Conservation (phyloP, 2,888 invertebrate genomes). For the Euplagia quadripunctaria region DNA sequence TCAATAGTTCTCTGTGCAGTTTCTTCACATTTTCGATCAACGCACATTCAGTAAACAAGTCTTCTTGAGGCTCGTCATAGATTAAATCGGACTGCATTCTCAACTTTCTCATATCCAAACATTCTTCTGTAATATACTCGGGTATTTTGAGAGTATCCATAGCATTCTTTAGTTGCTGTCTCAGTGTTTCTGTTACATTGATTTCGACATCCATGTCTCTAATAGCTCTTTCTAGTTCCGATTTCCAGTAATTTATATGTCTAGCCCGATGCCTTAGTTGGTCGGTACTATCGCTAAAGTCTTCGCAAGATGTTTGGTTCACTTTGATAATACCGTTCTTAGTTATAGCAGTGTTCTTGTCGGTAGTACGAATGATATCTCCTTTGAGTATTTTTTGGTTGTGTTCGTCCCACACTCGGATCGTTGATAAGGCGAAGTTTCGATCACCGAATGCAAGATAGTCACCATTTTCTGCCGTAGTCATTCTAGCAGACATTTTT, state of each 20-base stretch:
- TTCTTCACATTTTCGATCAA: constrained; percentile 90
- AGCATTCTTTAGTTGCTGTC: constrained; percentile 82
- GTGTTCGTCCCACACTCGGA: constrained; percentile 77
- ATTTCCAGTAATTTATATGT: constrained; percentile 83
- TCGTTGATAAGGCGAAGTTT: constrained; percentile 69
- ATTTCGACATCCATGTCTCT: constrained; percentile 80
- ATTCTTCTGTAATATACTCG: constrained; percentile 88
- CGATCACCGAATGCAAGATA: constrained; percentile 74
- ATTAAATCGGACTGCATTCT: constrained; percentile 92
- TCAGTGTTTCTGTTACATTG: constrained; percentile 68
- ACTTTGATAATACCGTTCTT: constrained; percentile 83
- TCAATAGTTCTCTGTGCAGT: constrained; percentile 88
- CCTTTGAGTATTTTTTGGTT: constrained; percentile 76
- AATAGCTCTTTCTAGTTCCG: constrained; percentile 78
- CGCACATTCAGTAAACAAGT: constrained; percentile 91
- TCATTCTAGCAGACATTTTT: constrained; percentile 54
- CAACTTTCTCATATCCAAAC: constrained; percentile 89
- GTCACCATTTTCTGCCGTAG: constrained; percentile 71
- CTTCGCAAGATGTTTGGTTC: constrained; percentile 77
- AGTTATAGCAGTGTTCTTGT: constrained; percentile 77
- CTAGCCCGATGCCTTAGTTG: constrained; percentile 76
- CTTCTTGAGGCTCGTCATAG: constrained; percentile 92
- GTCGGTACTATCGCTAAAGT: constrained; percentile 78
- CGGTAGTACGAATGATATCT: constrained; percentile 77
- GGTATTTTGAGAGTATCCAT: constrained; percentile 75